These are phyloP conservation scores for Branchinecta sandiegonensis DNA, from an alignment of 2,888 invertebrate species.

Conservation along the genomic window DNA sequence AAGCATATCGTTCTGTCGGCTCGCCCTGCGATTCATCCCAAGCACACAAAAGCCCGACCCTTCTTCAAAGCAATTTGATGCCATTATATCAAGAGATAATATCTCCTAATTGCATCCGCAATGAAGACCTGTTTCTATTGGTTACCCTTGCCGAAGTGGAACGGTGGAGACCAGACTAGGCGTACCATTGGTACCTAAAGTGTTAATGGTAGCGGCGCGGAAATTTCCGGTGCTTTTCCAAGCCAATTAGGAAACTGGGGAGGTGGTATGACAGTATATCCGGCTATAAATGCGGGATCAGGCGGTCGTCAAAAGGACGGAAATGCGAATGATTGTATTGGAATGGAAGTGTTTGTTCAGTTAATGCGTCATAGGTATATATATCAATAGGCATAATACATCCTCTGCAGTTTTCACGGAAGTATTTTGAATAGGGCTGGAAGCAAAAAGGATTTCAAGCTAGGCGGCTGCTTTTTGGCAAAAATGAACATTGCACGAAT, in stretches of 20 bases:
- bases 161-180: constrained; percentile 1
- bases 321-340: too few relatives aligned
- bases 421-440: too few relatives aligned
- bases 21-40: constrained; percentile 3
- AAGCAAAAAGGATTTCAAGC: too few relatives aligned
- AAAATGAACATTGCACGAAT: too few relatives aligned
- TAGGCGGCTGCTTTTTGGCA: too few relatives aligned
- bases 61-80: neutral
- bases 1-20: neutral
- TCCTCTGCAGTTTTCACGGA: too few relatives aligned
- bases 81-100: constrained; percentile 9
- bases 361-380: too few relatives aligned
- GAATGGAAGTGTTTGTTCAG: too few relatives aligned
- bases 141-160: neutral
- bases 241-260: constrained; percentile 1
- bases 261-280: constrained; percentile 5
- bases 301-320: too few relatives aligned
- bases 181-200: constrained; percentile 11
- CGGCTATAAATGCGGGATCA: too few relatives aligned
- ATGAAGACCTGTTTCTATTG: neutral
- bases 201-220: neutral
- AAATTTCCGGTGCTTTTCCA: constrained; percentile 6
- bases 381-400: too few relatives aligned
- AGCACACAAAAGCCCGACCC: constrained; percentile 1
- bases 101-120: constrained; percentile 2